phyloP scores from a whole-genome alignment of 2,797 vertebrate genomes.

The Sebastes reedi region DNA sequence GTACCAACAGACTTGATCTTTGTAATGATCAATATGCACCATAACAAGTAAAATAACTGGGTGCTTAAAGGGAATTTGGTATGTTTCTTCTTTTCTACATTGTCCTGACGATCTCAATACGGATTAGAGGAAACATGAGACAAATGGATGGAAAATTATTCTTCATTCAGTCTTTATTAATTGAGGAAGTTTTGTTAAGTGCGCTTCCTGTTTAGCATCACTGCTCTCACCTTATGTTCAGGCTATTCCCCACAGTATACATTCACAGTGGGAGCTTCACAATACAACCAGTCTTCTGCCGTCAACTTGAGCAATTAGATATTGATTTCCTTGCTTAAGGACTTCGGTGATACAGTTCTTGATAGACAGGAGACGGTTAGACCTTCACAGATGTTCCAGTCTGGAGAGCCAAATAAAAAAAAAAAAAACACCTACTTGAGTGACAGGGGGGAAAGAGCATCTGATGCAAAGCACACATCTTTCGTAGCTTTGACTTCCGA shows the following conservation, averaged over 20 bases:
- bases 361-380: conserved; percentile 30
- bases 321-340: conserved; percentile 49
- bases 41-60: background rate
- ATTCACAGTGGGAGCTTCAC: conserved; percentile 6
- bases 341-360: conserved; percentile 29
- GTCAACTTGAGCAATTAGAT: conserved; percentile 46
- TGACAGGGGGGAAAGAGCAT: background rate
- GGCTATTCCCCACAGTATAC: background rate
- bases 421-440: background rate
- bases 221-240: background rate
- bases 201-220: conserved; percentile 8
- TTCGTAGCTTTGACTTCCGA: background rate
- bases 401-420: background rate
- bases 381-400: conserved; percentile 20
- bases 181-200: background rate
- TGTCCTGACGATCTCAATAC: background rate
- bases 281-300: conserved; percentile 3
- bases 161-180: background rate
- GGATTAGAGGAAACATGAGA: background rate
- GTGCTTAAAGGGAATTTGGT: background rate
- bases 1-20: background rate
- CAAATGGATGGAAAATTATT: background rate
- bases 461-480: background rate
- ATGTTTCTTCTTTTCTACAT: background rate
- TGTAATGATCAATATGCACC: background rate